Base-by-base conservation (phyloP, 2,797 vertebrate genomes). In the Eulemur albifrons region DNA sequence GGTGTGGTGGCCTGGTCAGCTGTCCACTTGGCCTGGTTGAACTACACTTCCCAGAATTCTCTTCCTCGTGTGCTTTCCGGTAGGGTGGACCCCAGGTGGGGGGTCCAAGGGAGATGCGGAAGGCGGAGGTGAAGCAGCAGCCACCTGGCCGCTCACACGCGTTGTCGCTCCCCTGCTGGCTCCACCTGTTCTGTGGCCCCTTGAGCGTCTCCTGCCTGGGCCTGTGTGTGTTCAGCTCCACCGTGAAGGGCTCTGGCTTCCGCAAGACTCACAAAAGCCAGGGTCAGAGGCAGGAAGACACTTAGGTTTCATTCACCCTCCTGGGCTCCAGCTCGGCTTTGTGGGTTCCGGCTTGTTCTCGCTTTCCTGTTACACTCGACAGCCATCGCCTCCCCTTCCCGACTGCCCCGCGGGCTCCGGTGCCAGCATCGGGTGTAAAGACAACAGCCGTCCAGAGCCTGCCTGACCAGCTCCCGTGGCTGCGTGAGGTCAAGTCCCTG, bases 121-220 rank as follows among this genome's bases (percentile, higher is more conserved):
- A 27, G 9, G 52, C 10, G 2, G 61, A 27, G 2, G 43, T 30
- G 20, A 77, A 43, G 67, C 3, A 2, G 30, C 35, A 73, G 32
- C 63, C 5, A 0, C 23, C 35, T 67, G 32, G 23, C 14, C 15
- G 38, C 52, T 45, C 32, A 27, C 21, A 48, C 20, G 1, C 0
- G 0, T 52, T 32, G 43, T 30, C 0, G 0, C 18, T 85, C 38
- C 7, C 15, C 40, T 52, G 25, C 57, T 38, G 8, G 45, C 30
- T 30, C 23, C 32, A 8, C 52, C 7, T 35, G 50, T n/a, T 43
- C 32, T 0, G 48, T n/a, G 45, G 38, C 45, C 4, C 40, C 80
- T 79, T 23, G 2, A 17, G 59, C 14, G 30, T 14, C 15, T 59
- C 7, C 5, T 48, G 54, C 57, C 21, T 13, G 17, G 5, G 3